These are phyloP conservation scores for Netelia inedita DNA, from an alignment of 2,888 invertebrate genomes.

Conservation along the genomic window DNA sequence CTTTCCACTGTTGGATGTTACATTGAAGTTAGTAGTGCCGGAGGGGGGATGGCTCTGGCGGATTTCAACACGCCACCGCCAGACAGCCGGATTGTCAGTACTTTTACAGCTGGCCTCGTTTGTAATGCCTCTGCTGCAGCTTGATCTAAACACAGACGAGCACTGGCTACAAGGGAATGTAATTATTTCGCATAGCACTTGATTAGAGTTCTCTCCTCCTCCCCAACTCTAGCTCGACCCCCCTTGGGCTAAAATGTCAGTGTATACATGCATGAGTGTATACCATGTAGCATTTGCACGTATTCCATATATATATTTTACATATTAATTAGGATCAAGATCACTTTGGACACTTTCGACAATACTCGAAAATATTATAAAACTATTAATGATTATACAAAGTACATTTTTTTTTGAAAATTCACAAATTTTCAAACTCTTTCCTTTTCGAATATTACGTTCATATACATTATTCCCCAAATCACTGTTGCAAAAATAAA, in stretches of 20 bases:
- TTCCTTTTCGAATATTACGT: too few species aligned
- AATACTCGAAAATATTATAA: background rate
- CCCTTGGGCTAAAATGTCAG: conserved; percentile 6
- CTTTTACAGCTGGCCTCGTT: conserved; percentile 23
- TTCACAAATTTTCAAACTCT: too few species aligned
- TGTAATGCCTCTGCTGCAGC: conserved; percentile 60
- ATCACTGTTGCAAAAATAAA: background rate
- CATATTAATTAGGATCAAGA: background rate
- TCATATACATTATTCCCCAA: background rate
- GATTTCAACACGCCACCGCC: conserved; percentile 29
- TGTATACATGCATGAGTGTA: conserved; percentile 18
- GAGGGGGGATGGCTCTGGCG: conserved; percentile 9
- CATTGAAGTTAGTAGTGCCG: background rate
- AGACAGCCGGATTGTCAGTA: conserved; percentile 31
- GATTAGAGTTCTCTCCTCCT: conserved; percentile 67
- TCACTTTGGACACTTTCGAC: background rate
- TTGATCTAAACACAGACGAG: conserved; percentile 67
- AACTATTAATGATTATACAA: background rate
- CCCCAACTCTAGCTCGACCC: background rate
- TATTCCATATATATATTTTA: conserved; percentile 2
- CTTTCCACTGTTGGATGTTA: conserved; percentile 10
- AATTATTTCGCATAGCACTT: conserved; percentile 75
- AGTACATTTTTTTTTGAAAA: too few species aligned
- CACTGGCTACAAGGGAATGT: conserved; percentile 67
- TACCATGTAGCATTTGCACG: background rate